A percentile compares a stretch with the other conserved stretches of the same genome.
Evolutionary conservation across 1,140 invertebrate genomes (phyloP).

Genomic region (Cydia pomonella): DNA sequence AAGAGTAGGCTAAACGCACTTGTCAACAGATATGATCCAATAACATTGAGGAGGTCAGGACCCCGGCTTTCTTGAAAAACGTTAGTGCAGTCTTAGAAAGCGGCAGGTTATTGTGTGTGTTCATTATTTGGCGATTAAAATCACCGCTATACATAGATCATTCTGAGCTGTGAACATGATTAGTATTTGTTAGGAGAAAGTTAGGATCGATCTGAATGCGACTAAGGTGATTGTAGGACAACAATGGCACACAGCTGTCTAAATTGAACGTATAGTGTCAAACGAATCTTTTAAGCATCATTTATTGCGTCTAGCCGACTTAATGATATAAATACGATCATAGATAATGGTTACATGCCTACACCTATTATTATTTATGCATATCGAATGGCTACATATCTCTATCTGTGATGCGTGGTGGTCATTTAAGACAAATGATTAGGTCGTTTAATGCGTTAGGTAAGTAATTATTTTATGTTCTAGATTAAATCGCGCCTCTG

Average conservation of each 20-base stretch:
- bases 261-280: not conserved
- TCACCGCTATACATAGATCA: not conserved
- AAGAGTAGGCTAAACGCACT: slow-evolving; percentile 2
- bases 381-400: too few species aligned
- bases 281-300: slow-evolving; percentile 10
- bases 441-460: too few species aligned
- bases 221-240: not conserved
- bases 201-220: not conserved
- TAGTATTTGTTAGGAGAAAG: not conserved
- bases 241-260: not conserved
- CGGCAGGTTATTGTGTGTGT: slow-evolving; percentile 8
- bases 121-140: slow-evolving; percentile 11
- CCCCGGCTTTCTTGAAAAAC: not conserved
- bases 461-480: too few species aligned
- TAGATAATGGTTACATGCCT: not conserved
- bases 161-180: slow-evolving; percentile 10
- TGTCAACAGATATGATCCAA: not conserved
- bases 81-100: not conserved
- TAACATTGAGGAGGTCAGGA: slow-evolving; percentile 3
- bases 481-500: too few species aligned
- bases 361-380: too few species aligned
- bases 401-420: too few species aligned
- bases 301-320: not conserved
- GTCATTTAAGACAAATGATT: too few species aligned
- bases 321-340: not conserved